Base-by-base conservation (phyloP, 2,113 vertebrate species). In the Tetrax tetrax region DNA sequence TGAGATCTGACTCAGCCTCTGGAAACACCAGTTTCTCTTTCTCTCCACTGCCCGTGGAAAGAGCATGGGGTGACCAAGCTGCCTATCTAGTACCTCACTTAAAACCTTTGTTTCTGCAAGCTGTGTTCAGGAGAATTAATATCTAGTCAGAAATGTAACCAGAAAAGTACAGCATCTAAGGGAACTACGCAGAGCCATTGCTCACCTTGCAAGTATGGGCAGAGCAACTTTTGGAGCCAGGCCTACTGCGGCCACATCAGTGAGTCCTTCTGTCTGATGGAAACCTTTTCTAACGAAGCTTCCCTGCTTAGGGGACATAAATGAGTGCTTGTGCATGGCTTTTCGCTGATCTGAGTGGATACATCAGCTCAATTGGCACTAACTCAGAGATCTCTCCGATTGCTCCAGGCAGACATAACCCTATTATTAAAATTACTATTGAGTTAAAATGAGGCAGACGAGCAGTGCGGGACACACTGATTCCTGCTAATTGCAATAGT, bases 111-210 rank as follows among this genome's bases (percentile, higher is more conserved):
- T 7, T 79, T 72, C 43, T 87, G 23, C 29, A 51, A 47, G 29
- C 7, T 18, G 10, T 22, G 4, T 35, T 43, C 38, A 60, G 57
- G 68, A 71, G 24, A 74, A 33, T 6, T 43, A 41, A 8, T 31
- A 16, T 4, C 10, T 51, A 51, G 24, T 15, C 10, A 59, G 22
- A 69, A 63, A 59, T 14, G 6, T 11, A 6, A n/a, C 25, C 11
- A 43, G 13, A 41, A 38, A 27, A 0, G 0, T 7, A 4, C 2
- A 43, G 8, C 0, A 0, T 14, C 35, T 15, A 4, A 59, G 8
- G 14, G n/a, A 60, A 84, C 4, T 16, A 35, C 22, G 23, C 7
- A 10, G 50, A 87, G 14, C 2, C n/a, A 31, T 59, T 0, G 1
- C 10, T 57, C 11, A 4, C 0, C 24, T 21, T 24, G 27, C 10